Evolutionary conservation across 2,797 vertebrate species (phyloP), one percentile per base, ranked within the genome.

Genomic region (Lithobates sylvaticus): DNA sequence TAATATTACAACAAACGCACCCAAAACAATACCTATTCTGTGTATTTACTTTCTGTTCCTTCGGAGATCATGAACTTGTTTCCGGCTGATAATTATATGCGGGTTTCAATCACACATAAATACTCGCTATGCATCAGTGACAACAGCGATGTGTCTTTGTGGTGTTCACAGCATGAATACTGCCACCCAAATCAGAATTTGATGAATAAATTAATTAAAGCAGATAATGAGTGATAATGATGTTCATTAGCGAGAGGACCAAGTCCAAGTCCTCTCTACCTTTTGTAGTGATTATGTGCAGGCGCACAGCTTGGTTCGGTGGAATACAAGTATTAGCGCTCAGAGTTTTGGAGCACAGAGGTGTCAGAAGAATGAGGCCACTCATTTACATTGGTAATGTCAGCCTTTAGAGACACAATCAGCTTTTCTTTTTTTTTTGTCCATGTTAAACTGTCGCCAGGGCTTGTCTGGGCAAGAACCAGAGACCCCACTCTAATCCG

Each of bases 131-230:
- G 80, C 68, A 61, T 69, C 69, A 74, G 39, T 61, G n/a, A 79
- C 65, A 84, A 87, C 81, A 82, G 79, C 69, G 70, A 86, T 39
- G 0, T 73, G 69, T 71, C 89, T 82, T 81, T 83, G 72, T 15
- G 80, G 85, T 88, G 88, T 86, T 71, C 86, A 74, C 84, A 86
- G 78, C 85, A 86, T 73, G 89, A 91, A 88, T 54, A 76, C 88
- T 91, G 88, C 91, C 90, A 91, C 90, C 89, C 90, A 89, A 88
- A 91, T 92, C 90, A 92, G 91, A 92, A 93, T 91, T 86, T 90
- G 44, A 86, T 89, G 91, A 92, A 91, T 90, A 88, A 79, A 91
- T 90, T 91, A 90, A 91, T 91, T 89, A 90, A 89, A 88, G 88
- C 58, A 75, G 88, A 91, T 90, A 91, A 89, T 88, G 77, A 89